Conservation (phyloP, 53 echinoderm and acorn worm genomes). For the Holothuria scabra region DNA sequence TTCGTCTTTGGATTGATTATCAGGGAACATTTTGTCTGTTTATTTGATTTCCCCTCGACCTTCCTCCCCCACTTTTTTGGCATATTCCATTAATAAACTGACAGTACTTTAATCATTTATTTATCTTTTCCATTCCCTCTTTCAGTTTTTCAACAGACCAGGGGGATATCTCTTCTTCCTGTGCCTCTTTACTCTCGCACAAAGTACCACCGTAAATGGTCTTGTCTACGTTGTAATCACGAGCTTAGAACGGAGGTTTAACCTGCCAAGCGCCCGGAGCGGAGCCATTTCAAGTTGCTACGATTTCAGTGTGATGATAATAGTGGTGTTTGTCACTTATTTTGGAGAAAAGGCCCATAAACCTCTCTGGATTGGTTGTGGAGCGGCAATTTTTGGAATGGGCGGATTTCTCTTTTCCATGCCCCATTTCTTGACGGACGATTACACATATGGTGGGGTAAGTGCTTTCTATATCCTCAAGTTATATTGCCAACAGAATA, state of each 20-base stretch:
- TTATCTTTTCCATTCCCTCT: neutral
- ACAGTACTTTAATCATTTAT: neutral
- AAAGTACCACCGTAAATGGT: constrained; percentile 94
- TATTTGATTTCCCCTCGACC: no score
- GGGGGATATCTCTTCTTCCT: constrained; percentile 87
- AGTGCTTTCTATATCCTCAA: neutral
- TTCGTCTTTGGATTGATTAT: no score
- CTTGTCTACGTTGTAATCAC: constrained; percentile 88
- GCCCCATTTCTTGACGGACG: constrained; percentile 79
- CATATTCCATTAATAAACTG: no score
- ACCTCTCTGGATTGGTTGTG: constrained; percentile 74
- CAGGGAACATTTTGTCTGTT: no score
- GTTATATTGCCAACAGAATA: no score
- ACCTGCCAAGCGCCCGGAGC: constrained; percentile 83
- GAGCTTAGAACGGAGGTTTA: constrained; percentile 80
- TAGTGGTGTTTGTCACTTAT: constrained; percentile 88
- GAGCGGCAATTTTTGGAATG: constrained; percentile 78
- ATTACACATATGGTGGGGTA: constrained; percentile 57
- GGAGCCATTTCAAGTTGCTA: constrained; percentile 92
- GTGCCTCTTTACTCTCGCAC: constrained; percentile 76
- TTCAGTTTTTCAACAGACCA: constrained; percentile 71
- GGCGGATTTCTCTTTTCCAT: constrained; percentile 79
- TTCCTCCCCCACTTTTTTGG: no score
- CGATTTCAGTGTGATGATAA: constrained; percentile 88
- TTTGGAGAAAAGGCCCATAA: constrained; percentile 89